These are phyloP conservation scores for Heliconius hewitsoni DNA, from an alignment of 1,140 invertebrate genomes.

Conservation along the genomic window DNA sequence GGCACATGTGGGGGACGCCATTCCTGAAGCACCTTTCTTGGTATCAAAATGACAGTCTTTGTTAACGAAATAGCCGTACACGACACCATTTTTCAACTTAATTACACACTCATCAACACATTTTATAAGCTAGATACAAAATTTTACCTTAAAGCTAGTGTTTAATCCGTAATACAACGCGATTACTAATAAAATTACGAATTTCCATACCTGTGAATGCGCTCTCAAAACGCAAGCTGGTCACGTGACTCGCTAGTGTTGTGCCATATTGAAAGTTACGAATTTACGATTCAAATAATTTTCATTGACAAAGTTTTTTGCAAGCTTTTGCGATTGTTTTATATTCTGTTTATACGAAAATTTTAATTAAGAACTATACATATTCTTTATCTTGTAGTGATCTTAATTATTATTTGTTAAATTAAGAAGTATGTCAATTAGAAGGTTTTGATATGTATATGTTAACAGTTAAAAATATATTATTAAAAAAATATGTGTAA, in stretches of 20 bases:
- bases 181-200: conserved; percentile 77
- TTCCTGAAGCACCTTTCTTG: conserved; percentile 81
- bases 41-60: conserved; percentile 79
- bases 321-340: background rate
- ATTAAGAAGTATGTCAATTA: background rate
- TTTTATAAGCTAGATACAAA: conserved; percentile 44
- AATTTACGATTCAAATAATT: conserved; percentile 51
- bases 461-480: no score
- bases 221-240: conserved; percentile 81
- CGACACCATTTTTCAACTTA: conserved; percentile 63
- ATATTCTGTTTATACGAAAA: background rate
- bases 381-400: no score
- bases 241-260: conserved; percentile 78
- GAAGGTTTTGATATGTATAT: no score
- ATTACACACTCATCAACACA: conserved; percentile 61
- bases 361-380: background rate
- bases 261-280: conserved; percentile 48
- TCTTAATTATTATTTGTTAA: background rate
- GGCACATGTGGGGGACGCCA: conserved; percentile 82
- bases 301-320: conserved; percentile 36
- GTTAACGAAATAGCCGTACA: conserved; percentile 71
- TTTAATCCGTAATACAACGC: conserved; percentile 69
- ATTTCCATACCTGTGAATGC: conserved; percentile 82
- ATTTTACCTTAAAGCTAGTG: conserved; percentile 73
- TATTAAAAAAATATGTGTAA: background rate